These are phyloP conservation scores for Sebastiscus tertius DNA, from an alignment of 2,797 vertebrate genomes.

Conservation along the genomic window DNA sequence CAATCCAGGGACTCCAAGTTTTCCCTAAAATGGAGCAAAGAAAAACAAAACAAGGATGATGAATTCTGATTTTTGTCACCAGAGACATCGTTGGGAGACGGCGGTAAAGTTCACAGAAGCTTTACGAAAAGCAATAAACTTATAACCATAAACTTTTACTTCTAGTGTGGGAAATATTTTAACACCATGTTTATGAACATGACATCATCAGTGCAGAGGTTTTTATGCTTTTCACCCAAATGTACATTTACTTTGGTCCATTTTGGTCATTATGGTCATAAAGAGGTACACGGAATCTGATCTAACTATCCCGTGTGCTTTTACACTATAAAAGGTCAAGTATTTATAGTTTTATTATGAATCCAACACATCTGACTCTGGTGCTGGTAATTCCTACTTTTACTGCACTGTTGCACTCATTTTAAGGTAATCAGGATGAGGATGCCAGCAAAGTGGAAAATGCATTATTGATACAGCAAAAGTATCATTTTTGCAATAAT, in stretches of 20 bases:
- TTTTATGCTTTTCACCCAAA: conserved; percentile 6
- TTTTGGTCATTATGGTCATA: conserved; percentile 18
- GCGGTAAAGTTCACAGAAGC: conserved; percentile 40
- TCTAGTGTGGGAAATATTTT: conserved; percentile 6
- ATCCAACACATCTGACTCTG: background rate
- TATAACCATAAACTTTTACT: conserved; percentile 35
- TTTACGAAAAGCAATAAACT: conserved; percentile 33
- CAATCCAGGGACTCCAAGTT: conserved; percentile 96
- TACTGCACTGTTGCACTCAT: background rate
- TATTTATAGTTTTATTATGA: background rate
- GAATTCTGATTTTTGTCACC: conserved; percentile 14
- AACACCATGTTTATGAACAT: conserved; percentile 38
- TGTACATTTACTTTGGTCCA: conserved; percentile 16
- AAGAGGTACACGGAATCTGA: conserved; percentile 4
- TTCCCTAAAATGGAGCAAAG: conserved; percentile 84
- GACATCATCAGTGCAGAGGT: conserved; percentile 17
- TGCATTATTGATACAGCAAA: background rate
- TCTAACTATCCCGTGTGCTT: conserved; percentile 11
- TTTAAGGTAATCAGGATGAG: background rate
- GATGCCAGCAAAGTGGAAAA: background rate
- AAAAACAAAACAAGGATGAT: conserved; percentile 19
- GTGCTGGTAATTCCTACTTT: background rate
- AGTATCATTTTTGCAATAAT: background rate
- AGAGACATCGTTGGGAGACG: conserved; percentile 4
- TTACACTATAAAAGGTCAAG: background rate